These are phyloP conservation scores for Leptatherina wallacei DNA, from an alignment of 2,797 vertebrate species.

Conservation along the genomic window DNA sequence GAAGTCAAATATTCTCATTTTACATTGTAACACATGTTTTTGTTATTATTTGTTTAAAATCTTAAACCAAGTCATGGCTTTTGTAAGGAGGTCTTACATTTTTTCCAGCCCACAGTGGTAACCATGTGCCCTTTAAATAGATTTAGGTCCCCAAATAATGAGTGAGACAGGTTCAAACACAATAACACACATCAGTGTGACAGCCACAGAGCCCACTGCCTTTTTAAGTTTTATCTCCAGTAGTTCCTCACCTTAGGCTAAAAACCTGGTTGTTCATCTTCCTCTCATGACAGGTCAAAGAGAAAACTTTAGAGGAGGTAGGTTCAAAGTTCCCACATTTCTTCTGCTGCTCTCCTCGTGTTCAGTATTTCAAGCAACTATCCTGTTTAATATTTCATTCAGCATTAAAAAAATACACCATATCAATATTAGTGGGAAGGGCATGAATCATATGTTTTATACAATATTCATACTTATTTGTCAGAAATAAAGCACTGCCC, in stretches of 20 bases:
- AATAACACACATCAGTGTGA: constrained; percentile 6
- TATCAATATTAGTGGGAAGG: constrained; percentile 5
- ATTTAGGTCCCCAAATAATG: constrained; percentile 10
- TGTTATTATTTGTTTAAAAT: neutral
- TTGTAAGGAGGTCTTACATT: neutral
- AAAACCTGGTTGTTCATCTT: constrained; percentile 42
- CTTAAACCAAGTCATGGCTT: neutral
- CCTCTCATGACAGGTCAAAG: constrained; percentile 10
- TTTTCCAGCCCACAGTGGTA: neutral
- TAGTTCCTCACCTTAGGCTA: constrained; percentile 39
- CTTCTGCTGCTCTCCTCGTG: neutral
- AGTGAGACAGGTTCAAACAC: neutral
- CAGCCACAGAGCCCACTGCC: constrained; percentile 20
- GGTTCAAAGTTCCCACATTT: neutral
- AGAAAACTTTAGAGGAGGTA: neutral
- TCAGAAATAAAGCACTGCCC: constrained; percentile 19
- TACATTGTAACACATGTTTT: neutral
- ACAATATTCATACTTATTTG: constrained; percentile 6
- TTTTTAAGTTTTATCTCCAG: constrained; percentile 14
- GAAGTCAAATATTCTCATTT: neutral
- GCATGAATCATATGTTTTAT: constrained; percentile 6
- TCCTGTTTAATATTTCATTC: neutral
- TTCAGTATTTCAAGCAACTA: neutral
- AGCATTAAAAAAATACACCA: neutral
- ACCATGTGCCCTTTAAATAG: neutral